Base-by-base conservation (phyloP, 2,888 invertebrate species). In the Hetaerina titia region DNA sequence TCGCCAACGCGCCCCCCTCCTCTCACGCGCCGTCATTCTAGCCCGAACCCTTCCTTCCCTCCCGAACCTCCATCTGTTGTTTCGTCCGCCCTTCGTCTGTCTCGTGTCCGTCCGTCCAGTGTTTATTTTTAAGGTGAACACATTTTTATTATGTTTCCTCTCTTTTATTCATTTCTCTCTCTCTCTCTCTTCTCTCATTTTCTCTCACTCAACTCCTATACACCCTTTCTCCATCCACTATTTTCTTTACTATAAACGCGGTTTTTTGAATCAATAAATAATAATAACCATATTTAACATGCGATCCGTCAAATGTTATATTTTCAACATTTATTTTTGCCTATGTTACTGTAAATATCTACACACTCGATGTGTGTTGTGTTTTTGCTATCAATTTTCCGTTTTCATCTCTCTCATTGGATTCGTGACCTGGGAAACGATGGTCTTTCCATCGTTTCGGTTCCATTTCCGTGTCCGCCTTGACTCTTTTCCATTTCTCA, bases 101-200 rank as follows among this genome's bases (percentile, higher is more conserved):
- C 31, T 64, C 31, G 64, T 15, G 8, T 19, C 8, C 69, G 90
- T 90, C 64, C 63, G 17, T 64, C 31, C 45, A 15, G 90, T 90
- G 25, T 45, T 64, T 89, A 69, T 64, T 64, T 31, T 19, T 64
- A 90, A 63, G 45, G 22, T 58, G 56, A 57, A n/a, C 69, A 22
- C 56, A n/a, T 15, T 9, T 9, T 74, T 56, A 31, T 69, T 19
- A 8, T 56, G 31, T 92, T 56, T 31, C 15, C 56, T n/a, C 69
- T 74, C 56, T 92, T 56, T 74, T n/a, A 74, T 74, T 64, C 56
- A 56, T 69, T 56, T 60, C 63, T 90, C n/a, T 92, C 57, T 92
- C 69, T 90, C 56, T 92, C 63, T 92, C 74, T 92, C 90, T 64
- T 22, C 31, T 45, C 45, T 19, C 22, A 15, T 45, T 60, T 45